Percentiles rank a stretch among this genome's conserved stretches.
These are phyloP conservation scores for Drosophila kuntzei DNA, from an alignment of 2,888 invertebrate species.

Conservation along the genomic window DNA sequence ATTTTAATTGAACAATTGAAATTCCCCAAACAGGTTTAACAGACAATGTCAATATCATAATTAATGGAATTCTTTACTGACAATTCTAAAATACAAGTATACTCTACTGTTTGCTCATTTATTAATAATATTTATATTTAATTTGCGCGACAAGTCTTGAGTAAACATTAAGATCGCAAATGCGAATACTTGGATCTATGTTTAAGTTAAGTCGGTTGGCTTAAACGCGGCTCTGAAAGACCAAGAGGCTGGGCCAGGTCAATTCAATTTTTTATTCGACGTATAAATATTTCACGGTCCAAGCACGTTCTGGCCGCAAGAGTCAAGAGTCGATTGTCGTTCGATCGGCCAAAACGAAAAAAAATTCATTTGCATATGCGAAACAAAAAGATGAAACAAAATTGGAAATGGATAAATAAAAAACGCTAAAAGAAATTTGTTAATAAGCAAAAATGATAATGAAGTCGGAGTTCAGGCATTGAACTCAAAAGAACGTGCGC, in stretches of 20 bases:
- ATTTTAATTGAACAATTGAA: slow-evolving; percentile 13
- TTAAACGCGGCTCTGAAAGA: slow-evolving; percentile 6
- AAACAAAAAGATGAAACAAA: slow-evolving; percentile 3
- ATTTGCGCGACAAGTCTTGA: neutral
- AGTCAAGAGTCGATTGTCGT: slow-evolving; percentile 18
- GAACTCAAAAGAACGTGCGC: slow-evolving; percentile 45
- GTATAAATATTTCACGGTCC: slow-evolving; percentile 32
- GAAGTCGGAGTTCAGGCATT: slow-evolving; percentile 58
- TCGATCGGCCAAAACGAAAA: slow-evolving; percentile 15
- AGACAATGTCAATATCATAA: neutral
- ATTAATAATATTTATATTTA: neutral
- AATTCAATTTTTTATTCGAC: slow-evolving; percentile 12
- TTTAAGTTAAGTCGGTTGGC: neutral
- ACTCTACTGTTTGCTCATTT: neutral
- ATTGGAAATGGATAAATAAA: slow-evolving; percentile 6
- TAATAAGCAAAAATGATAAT: slow-evolving; percentile 53
- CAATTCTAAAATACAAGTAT: neutral
- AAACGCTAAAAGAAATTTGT: slow-evolving; percentile 20
- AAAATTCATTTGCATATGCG: slow-evolving; percentile 50
- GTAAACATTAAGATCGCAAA: neutral
- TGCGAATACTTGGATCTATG: neutral
- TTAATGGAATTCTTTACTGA: slow-evolving; percentile 3
- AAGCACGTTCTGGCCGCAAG: slow-evolving; percentile 9
- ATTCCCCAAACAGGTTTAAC: slow-evolving; percentile 6
- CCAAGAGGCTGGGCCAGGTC: slow-evolving; percentile 24